Percentiles rank a stretch among this genome's conserved stretches.
Evolutionary conservation across 2,888 invertebrate species (phyloP).

Genomic region (Dynastes hyllus): DNA sequence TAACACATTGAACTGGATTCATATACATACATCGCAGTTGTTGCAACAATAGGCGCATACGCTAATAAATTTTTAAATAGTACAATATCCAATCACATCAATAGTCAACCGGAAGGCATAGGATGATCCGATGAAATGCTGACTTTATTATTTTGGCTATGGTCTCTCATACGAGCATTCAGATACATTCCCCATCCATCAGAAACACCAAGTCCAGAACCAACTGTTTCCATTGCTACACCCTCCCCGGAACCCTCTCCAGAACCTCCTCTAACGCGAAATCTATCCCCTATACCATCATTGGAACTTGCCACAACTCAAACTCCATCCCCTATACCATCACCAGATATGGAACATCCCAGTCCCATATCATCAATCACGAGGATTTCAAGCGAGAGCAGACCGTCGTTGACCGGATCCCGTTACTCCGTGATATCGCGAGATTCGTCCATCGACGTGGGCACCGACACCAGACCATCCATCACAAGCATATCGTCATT

Average conservation of each 20-base stretch:
- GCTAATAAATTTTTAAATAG: slow-evolving; percentile 13
- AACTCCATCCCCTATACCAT: slow-evolving; percentile 69
- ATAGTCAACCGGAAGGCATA: slow-evolving; percentile 39
- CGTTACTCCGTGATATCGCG: slow-evolving; percentile 68
- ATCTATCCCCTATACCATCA: slow-evolving; percentile 48
- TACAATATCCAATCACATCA: slow-evolving; percentile 18
- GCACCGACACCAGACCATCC: slow-evolving; percentile 69
- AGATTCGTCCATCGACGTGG: slow-evolving; percentile 69
- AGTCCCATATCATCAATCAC: slow-evolving; percentile 65
- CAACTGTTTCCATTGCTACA: slow-evolving; percentile 48
- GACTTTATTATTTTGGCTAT: slow-evolving; percentile 77
- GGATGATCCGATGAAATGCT: slow-evolving; percentile 70
- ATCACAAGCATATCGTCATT: slow-evolving; percentile 70
- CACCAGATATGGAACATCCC: slow-evolving; percentile 66
- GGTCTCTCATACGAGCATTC: slow-evolving; percentile 78
- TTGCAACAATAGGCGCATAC: slow-evolving; percentile 43
- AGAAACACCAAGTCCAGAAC: slow-evolving; percentile 54
- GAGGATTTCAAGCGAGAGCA: slow-evolving; percentile 63
- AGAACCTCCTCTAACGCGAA: slow-evolving; percentile 64
- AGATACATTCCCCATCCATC: slow-evolving; percentile 62
- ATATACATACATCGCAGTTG: slow-evolving; percentile 37
- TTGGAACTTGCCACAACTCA: slow-evolving; percentile 45
- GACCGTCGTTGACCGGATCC: slow-evolving; percentile 60
- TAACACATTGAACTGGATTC: slow-evolving; percentile 55
- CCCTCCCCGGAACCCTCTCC: slow-evolving; percentile 66